A percentile compares a stretch with the other conserved stretches of the same genome.
These are phyloP conservation scores for Ophion ellenae DNA, from an alignment of 2,888 invertebrate genomes.

Conservation along the genomic window DNA sequence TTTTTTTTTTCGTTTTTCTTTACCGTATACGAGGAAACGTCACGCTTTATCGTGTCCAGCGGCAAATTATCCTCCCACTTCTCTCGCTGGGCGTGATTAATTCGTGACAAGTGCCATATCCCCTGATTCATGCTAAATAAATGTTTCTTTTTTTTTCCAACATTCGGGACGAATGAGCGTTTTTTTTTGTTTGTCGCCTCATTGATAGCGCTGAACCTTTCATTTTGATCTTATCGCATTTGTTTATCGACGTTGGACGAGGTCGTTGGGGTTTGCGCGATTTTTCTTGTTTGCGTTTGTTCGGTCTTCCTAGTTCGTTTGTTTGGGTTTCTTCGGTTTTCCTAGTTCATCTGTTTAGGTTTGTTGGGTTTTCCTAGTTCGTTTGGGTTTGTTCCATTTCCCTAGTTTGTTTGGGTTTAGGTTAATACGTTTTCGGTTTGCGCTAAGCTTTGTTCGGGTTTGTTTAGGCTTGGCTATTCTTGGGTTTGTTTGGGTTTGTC, in stretches of 20 bases:
- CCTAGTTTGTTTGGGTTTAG: neutral
- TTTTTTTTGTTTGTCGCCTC: neutral
- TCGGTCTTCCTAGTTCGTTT: neutral
- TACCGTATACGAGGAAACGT: neutral
- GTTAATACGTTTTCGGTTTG: neutral
- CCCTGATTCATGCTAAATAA: conserved; percentile 41
- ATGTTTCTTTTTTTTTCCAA: neutral
- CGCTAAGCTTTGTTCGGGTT: neutral
- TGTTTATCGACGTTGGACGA: neutral
- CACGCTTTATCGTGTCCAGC: conserved; percentile 24
- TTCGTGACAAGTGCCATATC: conserved; percentile 20
- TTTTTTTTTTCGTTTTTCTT: neutral
- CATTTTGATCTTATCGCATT: neutral
- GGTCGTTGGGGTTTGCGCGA: neutral
- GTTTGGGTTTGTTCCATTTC: neutral
- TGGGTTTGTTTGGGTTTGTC: too few species aligned
- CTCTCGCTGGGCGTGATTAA: conserved; percentile 48
- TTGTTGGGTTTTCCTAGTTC: neutral
- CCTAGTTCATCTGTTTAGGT: neutral
- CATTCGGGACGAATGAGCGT: neutral
- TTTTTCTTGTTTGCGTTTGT: neutral
- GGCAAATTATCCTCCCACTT: conserved; percentile 55
- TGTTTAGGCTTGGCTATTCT: neutral
- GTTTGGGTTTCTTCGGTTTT: neutral
- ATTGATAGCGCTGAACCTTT: neutral